Conservation (phyloP, 2,113 vertebrate species). For the Entomyzon cyanotis region DNA sequence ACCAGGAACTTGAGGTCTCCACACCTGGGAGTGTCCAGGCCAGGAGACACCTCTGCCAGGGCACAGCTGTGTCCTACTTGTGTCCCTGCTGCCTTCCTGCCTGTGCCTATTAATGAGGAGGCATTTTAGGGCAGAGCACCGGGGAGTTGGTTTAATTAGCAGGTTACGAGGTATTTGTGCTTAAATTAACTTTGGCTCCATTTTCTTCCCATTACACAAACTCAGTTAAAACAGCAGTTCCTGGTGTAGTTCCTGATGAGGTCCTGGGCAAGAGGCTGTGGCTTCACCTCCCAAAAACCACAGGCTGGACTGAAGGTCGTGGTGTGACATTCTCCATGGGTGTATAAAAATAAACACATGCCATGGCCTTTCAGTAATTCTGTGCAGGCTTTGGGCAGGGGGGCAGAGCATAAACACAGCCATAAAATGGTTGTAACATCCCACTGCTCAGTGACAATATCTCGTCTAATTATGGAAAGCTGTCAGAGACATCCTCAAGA, state of each 20-base stretch:
- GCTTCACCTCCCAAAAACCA: not conserved
- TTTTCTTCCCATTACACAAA: not conserved
- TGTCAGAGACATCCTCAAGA: not conserved
- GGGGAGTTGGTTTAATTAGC: slow-evolving; percentile 82
- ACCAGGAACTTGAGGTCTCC: rapidly evolving
- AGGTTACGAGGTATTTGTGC: slow-evolving; percentile 74
- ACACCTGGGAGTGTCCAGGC: not conserved
- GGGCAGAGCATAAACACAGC: not conserved
- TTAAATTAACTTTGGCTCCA: slow-evolving; percentile 48
- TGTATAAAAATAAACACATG: not conserved
- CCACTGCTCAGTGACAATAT: not conserved
- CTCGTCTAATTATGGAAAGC: not conserved
- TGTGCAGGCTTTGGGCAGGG: not conserved
- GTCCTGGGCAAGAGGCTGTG: not conserved
- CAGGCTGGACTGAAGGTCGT: not conserved
- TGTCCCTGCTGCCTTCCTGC: slow-evolving; percentile 59
- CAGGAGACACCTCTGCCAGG: slow-evolving; percentile 61
- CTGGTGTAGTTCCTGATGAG: not conserved
- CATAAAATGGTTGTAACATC: not conserved
- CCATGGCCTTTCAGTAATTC: not conserved
- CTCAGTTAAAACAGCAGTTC: not conserved
- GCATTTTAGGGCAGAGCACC: slow-evolving; percentile 71
- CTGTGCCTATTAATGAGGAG: slow-evolving; percentile 76
- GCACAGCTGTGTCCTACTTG: slow-evolving; percentile 65
- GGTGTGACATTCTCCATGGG: not conserved